A percentile compares a stretch with the other conserved stretches of the same genome.
Conservation (phyloP, 2,113 vertebrate species). For the Oncorhynchus kisutch region DNA sequence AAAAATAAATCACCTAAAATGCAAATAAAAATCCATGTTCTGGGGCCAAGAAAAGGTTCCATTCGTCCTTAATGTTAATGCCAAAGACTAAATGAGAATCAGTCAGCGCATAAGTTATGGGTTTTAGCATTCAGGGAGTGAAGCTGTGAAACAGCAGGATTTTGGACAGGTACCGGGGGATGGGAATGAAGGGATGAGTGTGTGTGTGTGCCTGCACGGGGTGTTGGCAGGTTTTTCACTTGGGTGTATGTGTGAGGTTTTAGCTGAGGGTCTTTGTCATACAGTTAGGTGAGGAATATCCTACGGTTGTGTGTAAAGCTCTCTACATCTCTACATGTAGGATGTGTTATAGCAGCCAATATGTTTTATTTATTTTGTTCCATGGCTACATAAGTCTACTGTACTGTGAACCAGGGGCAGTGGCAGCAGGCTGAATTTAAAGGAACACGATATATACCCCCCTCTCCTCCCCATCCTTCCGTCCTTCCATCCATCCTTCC, state of each 20-base stretch:
- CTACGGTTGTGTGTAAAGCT: too few relatives aligned
- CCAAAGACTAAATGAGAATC: slow-evolving; percentile 44
- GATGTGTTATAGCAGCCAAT: neutral
- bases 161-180: neutral
- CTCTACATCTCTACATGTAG: neutral
- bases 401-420: neutral
- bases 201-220: neutral
- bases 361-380: too few relatives aligned
- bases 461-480: neutral
- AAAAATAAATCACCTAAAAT: slow-evolving; percentile 19
- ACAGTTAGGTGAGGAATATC: neutral
- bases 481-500: neutral
- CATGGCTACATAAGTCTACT: neutral
- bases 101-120: slow-evolving; percentile 19
- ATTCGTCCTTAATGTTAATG: slow-evolving; percentile 37
- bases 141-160: neutral
- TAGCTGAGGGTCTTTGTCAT: neutral
- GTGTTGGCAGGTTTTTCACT: neutral
- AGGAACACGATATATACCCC: neutral
- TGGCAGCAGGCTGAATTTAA: neutral
- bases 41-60: slow-evolving; percentile 22
- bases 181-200: neutral
- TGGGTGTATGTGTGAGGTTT: neutral
- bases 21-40: slow-evolving; percentile 34
- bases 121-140: slow-evolving; percentile 12